A percentile compares a stretch with the other conserved stretches of the same genome.
These are phyloP conservation scores for Clarias batrachus DNA, from an alignment of 2,113 vertebrate genomes.

Conservation along the genomic window DNA sequence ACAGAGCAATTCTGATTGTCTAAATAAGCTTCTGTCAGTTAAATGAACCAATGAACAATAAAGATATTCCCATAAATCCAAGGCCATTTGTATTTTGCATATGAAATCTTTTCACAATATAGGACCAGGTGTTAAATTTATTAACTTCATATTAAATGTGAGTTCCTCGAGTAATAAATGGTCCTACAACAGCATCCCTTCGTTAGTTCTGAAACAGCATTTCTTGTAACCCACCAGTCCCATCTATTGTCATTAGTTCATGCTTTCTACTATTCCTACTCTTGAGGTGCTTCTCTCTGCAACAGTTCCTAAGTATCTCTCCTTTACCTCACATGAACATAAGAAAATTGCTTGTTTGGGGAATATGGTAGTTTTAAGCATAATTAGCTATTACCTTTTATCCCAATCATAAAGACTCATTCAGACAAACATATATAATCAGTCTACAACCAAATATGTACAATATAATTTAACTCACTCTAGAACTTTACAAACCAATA, in stretches of 20 bases:
- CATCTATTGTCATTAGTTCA: background rate
- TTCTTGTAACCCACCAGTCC: background rate
- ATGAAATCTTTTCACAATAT: background rate
- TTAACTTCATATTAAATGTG: background rate
- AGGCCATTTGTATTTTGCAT: background rate
- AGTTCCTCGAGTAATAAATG: background rate
- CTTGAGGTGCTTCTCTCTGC: background rate
- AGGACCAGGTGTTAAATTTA: background rate
- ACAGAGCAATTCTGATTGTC: background rate
- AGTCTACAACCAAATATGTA: background rate
- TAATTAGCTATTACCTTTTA: background rate
- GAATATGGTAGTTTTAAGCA: background rate
- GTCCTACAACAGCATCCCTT: background rate
- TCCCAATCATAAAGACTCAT: background rate
- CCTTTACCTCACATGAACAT: background rate
- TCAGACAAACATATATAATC: background rate
- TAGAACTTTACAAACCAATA: background rate
- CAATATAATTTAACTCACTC: background rate
- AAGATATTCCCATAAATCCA: background rate
- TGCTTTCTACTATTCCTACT: slow-evolving; percentile 7
- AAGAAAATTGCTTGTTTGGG: background rate
- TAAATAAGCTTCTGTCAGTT: background rate
- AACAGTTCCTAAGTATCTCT: background rate
- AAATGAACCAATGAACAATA: slow-evolving; percentile 20
- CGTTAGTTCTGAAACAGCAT: background rate